Evolutionary conservation across 2,888 invertebrate genomes (phyloP).

Genomic region (Drosophila falleni): DNA sequence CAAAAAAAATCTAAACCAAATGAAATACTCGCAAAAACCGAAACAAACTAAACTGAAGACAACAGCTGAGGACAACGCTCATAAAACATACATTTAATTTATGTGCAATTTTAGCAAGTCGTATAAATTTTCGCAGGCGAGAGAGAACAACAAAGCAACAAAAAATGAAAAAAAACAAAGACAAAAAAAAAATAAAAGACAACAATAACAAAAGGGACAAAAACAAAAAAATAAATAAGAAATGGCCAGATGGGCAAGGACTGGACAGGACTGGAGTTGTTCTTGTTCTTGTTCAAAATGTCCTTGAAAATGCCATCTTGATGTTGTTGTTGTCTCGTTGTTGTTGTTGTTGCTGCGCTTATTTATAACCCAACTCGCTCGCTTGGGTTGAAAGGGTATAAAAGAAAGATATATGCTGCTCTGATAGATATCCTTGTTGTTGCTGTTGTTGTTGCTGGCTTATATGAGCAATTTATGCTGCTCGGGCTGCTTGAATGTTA

Average conservation of each 20-base stretch:
- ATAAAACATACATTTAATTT: constrained; percentile 82
- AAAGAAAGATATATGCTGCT: constrained; percentile 54
- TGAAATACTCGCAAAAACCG: not conserved
- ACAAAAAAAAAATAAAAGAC: constrained; percentile 5
- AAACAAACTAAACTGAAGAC: constrained; percentile 20
- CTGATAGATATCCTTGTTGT: constrained; percentile 47
- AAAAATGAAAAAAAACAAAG: constrained; percentile 3
- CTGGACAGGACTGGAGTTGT: constrained; percentile 13
- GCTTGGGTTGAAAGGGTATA: constrained; percentile 66
- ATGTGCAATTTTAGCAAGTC: constrained; percentile 82
- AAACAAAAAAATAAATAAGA: constrained; percentile 50
- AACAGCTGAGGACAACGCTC: constrained; percentile 74
- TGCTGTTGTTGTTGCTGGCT: constrained; percentile 34
- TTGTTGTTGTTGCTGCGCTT: constrained; percentile 42
- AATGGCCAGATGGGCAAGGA: constrained; percentile 68
- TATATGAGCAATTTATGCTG: constrained; percentile 62
- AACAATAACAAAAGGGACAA: constrained; percentile 20
- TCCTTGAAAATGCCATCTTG: constrained; percentile 71
- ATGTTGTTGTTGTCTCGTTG: constrained; percentile 39
- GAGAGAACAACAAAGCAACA: constrained; percentile 47
- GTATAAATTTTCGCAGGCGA: constrained; percentile 73
- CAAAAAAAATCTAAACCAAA: constrained; percentile 9
- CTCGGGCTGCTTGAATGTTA: constrained; percentile 67
- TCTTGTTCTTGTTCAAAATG: constrained; percentile 56
- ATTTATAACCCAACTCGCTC: constrained; percentile 61